Evolutionary conservation across 2,888 invertebrate species (phyloP).

Genomic region (Limnephilus marmoratus): DNA sequence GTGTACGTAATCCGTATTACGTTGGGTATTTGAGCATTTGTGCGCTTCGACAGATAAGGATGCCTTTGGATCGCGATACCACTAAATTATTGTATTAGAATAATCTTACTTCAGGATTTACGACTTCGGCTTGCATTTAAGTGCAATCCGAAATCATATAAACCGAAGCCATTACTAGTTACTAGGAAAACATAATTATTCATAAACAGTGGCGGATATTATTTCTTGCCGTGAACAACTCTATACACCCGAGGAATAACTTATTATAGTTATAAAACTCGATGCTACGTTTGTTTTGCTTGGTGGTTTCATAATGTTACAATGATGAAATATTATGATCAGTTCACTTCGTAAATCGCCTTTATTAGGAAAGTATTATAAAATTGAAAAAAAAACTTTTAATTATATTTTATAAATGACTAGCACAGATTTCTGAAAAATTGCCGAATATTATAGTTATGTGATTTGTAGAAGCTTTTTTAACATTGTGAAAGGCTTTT

Average conservation of each 20-base stretch:
- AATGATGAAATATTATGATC: background rate
- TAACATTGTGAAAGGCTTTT: too few species aligned
- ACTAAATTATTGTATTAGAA: constrained; percentile 18
- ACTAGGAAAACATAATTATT: background rate
- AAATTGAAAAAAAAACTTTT: too few species aligned
- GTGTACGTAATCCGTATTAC: background rate
- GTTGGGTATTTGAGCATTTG: background rate
- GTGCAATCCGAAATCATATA: constrained; percentile 57
- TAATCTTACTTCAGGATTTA: constrained; percentile 38
- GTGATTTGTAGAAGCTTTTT: too few species aligned
- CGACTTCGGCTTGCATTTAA: constrained; percentile 52
- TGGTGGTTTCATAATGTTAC: background rate
- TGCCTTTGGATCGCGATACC: background rate
- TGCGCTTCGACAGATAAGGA: background rate
- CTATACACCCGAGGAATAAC: constrained; percentile 51
- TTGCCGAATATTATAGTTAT: too few species aligned
- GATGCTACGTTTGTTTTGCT: background rate
- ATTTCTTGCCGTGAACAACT: constrained; percentile 51
- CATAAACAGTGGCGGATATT: background rate
- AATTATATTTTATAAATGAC: too few species aligned
- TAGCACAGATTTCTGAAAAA: too few species aligned
- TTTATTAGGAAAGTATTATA: too few species aligned
- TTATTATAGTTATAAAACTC: background rate
- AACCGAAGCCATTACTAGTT: constrained; percentile 26
- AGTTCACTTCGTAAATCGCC: too few species aligned